Evolutionary conservation across 1,140 invertebrate species (phyloP), one percentile per base, ranked within the genome.

Genomic region (Aleiodes sp.): DNA sequence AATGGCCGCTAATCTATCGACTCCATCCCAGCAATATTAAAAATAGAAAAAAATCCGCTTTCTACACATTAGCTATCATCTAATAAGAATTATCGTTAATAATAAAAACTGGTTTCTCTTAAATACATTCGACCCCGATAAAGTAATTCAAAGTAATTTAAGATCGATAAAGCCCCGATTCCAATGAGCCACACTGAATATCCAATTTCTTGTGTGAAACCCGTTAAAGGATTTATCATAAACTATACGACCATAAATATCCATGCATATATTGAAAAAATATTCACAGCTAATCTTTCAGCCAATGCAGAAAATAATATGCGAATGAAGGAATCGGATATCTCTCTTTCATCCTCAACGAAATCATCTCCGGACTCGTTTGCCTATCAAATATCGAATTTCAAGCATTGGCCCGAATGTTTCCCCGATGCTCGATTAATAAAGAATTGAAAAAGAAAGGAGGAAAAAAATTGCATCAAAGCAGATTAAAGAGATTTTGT

Each of bases 401-500:
- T 83, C 82, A 76, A 75, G 78, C 76, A 82, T 80, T 82, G 78
- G 70, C 73, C 74, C 69, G 69, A 78, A 76, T 80, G 80, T 82
- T 80, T 80, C 80, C 79, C n/a, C n/a, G 80, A 84, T 84, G 82
- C 80, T 80, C 76, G 73, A 78, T 75, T 72, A 75, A 74, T 46
- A 73, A 76, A 75, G 71, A 72, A 41, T 9, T 16, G 41, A 46
- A 56, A 63, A 70, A 46, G 28, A 9, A 10, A 9, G 24, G 21
- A 33, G 16, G 8, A 57, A 65, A 7, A 28, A 52, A 26, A 61
- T 62, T 70, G 46, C 61, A 71, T 14, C 65, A 65, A 63, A 62
- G 46, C 78, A 81, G 79, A 84, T 84, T 84, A 82, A 82, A 81
- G 75, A 76, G 81, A 84, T 84, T 85, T 75, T 74, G 69, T 84